A percentile compares a stretch with the other conserved stretches of the same genome.
phyloP scores from a whole-genome alignment of 2,113 vertebrate species.

The Danio rerio region DNA sequence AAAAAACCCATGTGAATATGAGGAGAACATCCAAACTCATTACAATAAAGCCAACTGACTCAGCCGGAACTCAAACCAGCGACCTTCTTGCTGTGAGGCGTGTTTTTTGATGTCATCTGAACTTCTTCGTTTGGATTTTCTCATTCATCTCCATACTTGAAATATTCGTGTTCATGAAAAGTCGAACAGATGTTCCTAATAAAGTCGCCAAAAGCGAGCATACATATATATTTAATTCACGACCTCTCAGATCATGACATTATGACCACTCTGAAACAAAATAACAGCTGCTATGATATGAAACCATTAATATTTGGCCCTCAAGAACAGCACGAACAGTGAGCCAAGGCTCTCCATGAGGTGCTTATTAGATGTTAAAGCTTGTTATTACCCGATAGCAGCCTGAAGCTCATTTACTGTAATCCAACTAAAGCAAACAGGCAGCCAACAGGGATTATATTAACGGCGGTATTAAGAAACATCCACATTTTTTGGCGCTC shows the following conservation, averaged over 20 bases:
- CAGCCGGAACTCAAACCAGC: too few species aligned
- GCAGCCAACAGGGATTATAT: conserved; percentile 53
- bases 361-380: conserved; percentile 54
- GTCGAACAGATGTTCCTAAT: too few species aligned
- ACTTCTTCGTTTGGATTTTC: too few species aligned
- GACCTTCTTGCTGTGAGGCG: too few species aligned
- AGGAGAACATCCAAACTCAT: too few species aligned
- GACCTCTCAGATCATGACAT: background rate
- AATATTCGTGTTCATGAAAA: too few species aligned
- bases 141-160: too few species aligned
- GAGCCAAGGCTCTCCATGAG: conserved; percentile 43
- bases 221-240: background rate
- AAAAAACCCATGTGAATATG: too few species aligned
- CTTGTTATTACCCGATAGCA: conserved; percentile 57
- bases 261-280: background rate
- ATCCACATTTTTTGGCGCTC: background rate
- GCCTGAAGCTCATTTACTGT: conserved; percentile 52
- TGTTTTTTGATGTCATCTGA: too few species aligned
- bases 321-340: conserved; percentile 31
- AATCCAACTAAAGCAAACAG: conserved; percentile 54
- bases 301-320: conserved; percentile 14
- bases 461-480: conserved; percentile 51
- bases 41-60: too few species aligned
- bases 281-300: background rate
- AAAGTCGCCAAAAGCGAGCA: too few species aligned